Base-by-base conservation (phyloP, 1,140 invertebrate genomes). In the Euwallacea similis region DNA sequence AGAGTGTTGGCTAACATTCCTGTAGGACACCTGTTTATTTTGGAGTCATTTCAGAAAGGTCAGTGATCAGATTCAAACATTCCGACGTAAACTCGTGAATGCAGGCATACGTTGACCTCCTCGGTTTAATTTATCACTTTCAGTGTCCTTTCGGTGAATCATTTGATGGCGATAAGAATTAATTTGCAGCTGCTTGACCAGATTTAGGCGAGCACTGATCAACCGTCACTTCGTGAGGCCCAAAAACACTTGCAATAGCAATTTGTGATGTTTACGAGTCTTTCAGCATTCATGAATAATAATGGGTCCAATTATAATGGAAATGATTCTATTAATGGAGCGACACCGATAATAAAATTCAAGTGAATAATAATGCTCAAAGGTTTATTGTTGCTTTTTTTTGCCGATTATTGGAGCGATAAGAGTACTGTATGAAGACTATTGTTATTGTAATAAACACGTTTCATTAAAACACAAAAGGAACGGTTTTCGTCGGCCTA, bases 371-470 rank as follows among this genome's bases (percentile, higher is more conserved):
- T 50, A 50, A 50, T 13, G 13, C 13, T 50, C 46, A 50, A 11
- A 11, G 9, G 9, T 50, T 50, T 50, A 50, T 50, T 50, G 46
- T 50, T 50, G 13, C 9, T 6, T 50, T 33, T n/a, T 33, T 33
- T 33, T 33, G 21, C 4, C 21, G 21, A 33, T 33, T 33, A 4
- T 4, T 4, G 4, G 4, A 2, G 21, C 21, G 21, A 33, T 33
- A 33, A 33, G 21, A 33, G 21, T 4, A 33, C 21, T 33, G 9
- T 50, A 50, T 13, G 13, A 50, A 50, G 1, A 50, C 46, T 13
- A 50, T 50, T 50, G 46, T 50, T 50, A 50, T 50, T 50, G 46
- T 13, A 50, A 50, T 13, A 50, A 50, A 50, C 46, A 50, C 46
- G 46, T 50, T 50, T 50, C 13, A 50, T 50, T 50, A 50, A 13